Evolutionary conservation across 2,888 invertebrate genomes (phyloP), one percentile per base, ranked within the genome.

Genomic region (Julus scandinavius): DNA sequence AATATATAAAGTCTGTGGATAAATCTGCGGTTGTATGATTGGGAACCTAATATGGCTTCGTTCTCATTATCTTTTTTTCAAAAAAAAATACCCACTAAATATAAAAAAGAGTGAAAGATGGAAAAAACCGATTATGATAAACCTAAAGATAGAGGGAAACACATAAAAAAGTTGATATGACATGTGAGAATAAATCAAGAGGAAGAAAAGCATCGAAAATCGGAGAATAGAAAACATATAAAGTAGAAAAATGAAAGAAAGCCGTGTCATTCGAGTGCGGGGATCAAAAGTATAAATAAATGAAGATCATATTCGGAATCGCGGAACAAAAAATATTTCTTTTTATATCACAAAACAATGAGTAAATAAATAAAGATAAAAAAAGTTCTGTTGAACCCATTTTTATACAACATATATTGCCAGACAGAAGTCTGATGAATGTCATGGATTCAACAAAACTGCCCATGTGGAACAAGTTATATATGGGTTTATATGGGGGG

Each of bases 301-400:
- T 72, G 72, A 72, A 72, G 72, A 72, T 72, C 29, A 72, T 72
- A 72, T 72, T 72, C 72, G 72, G 9, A 72, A 72, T 72, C 72
- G 29, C 7, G 4, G 29, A 72, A n/a, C n/a, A 72, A 9, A 72
- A 72, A 29, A 29, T 29, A 72, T 72, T 72, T 72, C 72, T n/a
- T n/a, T 29, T 1, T 9, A 72, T 72, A 29, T 2, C 20, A 29
- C 29, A 29, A 72, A 9, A 72, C 29, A 29, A 29, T 7, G 29
- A 72, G 72, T 29, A 72, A 72, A 72, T 72, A 72, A 72, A 63
- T 17, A n/a, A n/a, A 72, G 72, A n/a, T 7, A 72, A 72, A 72
- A 29, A 6, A n/a, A n/a, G n/a, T n/a, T 45, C 72, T 72, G 29
- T 20, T 29, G 29, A 72, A 29, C 29, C 6, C 29, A 72, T 72